phyloP scores from a whole-genome alignment of 2,113 vertebrate genomes.

The Potamarius usumacintae region DNA sequence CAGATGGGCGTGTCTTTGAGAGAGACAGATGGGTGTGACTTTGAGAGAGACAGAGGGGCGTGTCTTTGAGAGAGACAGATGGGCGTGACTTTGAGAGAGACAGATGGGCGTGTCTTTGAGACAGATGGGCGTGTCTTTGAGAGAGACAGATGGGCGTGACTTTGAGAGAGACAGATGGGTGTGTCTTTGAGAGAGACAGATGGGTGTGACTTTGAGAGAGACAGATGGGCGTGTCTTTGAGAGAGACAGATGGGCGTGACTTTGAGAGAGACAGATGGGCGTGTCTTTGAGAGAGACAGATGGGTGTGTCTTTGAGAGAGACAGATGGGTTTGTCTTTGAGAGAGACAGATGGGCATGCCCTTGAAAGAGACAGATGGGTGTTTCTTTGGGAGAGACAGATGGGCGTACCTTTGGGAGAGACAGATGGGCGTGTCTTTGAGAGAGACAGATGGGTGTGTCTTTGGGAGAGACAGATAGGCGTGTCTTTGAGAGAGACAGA shows the following conservation, averaged over 20 bases:
- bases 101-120: too few relatives aligned
- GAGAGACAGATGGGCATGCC: neutral
- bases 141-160: too few relatives aligned
- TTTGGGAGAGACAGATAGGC: neutral
- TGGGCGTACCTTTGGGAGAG: neutral
- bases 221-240: too few relatives aligned
- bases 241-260: too few relatives aligned
- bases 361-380: neutral
- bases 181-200: neutral
- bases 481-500: neutral
- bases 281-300: too few relatives aligned
- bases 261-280: too few relatives aligned
- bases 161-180: neutral
- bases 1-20: too few relatives aligned
- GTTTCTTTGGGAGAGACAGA: neutral
- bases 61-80: too few relatives aligned
- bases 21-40: too few relatives aligned
- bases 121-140: too few relatives aligned
- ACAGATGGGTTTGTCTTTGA: neutral
- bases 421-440: neutral
- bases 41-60: too few relatives aligned
- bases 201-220: neutral
- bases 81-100: too few relatives aligned
- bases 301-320: neutral
- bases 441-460: neutral